These are phyloP conservation scores for Coreoperca whiteheadi DNA, from an alignment of 2,113 vertebrate genomes.

Conservation along the genomic window DNA sequence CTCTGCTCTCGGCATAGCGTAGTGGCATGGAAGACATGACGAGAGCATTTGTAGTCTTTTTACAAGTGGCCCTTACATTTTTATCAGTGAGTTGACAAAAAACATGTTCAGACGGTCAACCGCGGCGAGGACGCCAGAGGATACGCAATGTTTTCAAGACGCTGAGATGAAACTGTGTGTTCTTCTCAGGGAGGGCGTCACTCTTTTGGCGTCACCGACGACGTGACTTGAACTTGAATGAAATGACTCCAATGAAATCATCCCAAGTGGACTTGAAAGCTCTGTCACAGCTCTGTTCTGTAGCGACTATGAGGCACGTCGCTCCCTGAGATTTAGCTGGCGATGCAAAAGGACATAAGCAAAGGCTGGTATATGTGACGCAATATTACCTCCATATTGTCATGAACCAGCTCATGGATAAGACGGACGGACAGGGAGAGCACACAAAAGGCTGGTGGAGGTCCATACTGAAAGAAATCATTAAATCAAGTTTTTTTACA, in stretches of 20 bases:
- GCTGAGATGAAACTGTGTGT: constrained; percentile 4
- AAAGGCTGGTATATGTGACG: neutral
- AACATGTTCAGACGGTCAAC: constrained; percentile 1
- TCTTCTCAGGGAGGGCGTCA: constrained; percentile 10
- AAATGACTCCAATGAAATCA: constrained; percentile 17
- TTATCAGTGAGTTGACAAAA: constrained; percentile 14
- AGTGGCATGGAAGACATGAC: neutral
- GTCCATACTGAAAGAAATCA: neutral
- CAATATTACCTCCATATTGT: no score
- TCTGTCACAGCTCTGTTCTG: no score
- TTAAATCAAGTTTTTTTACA: neutral
- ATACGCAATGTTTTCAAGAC: neutral
- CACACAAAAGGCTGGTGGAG: no score
- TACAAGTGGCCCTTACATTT: neutral
- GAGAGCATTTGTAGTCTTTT: neutral
- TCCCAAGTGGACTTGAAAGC: no score
- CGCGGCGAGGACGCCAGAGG: neutral
- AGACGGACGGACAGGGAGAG: neutral
- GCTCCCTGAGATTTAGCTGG: neutral
- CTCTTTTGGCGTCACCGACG: neutral
- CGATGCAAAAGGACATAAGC: neutral
- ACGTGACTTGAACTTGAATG: constrained; percentile 37
- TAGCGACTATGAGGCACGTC: no score
- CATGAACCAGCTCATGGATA: neutral
- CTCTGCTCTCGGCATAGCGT: neutral